Evolutionary conservation across 2,888 invertebrate species (phyloP).

Genomic region (Ellobium chinense): DNA sequence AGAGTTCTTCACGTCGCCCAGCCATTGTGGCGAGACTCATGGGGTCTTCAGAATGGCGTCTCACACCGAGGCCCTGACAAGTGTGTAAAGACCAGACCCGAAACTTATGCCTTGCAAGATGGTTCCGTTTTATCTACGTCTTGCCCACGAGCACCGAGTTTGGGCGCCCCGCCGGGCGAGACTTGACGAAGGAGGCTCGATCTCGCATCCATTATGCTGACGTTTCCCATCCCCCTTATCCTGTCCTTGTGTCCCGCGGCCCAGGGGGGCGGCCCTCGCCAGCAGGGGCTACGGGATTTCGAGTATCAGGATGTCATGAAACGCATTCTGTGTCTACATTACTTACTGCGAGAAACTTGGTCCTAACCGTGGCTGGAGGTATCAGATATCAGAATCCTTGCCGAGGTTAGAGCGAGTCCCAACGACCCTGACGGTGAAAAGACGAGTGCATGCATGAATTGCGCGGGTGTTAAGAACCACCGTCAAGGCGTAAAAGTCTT

Average conservation of each 20-base stretch:
- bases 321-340: neutral
- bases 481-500: neutral
- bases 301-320: neutral
- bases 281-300: neutral
- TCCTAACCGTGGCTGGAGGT: neutral
- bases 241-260: neutral
- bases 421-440: neutral
- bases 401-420: neutral
- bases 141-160: neutral
- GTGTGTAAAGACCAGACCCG: neutral
- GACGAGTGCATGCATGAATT: neutral
- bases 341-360: neutral
- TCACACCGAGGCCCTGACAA: neutral
- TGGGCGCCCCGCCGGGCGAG: neutral
- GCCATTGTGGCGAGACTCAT: neutral
- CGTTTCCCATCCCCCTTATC: neutral
- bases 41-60: neutral
- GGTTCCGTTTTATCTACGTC: constrained; percentile 7
- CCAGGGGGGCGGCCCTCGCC: neutral
- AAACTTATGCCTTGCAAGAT: constrained; percentile 28
- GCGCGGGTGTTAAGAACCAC: neutral
- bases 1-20: neutral
- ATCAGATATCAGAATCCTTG: neutral
- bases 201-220: neutral
- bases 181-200: neutral